A percentile compares a stretch with the other conserved stretches of the same genome.
Evolutionary conservation across 2,113 vertebrate genomes (phyloP).

Genomic region (Axis porcinus): DNA sequence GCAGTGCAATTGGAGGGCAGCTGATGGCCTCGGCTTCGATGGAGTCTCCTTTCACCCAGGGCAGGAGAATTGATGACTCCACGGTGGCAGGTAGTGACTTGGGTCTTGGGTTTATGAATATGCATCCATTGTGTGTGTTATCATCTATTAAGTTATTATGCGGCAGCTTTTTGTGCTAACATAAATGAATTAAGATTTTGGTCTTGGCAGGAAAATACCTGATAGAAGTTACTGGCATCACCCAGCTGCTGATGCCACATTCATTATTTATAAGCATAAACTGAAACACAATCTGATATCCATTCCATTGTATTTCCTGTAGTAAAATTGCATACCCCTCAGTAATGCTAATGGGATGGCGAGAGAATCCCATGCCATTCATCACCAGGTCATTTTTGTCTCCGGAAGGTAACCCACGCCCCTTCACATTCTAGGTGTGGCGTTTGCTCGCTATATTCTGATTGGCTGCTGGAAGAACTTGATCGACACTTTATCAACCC

Average conservation of each 20-base stretch:
- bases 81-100: slow-evolving; percentile 87
- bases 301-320: not conserved
- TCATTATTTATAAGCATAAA: not conserved
- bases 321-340: not conserved
- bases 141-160: not conserved
- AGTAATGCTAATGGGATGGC: not conserved
- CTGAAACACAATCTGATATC: not conserved
- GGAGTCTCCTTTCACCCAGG: slow-evolving; percentile 86
- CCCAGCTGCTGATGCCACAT: not conserved
- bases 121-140: accelerated
- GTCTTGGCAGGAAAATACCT: not conserved
- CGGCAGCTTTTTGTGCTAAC: not conserved
- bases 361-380: not conserved
- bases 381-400: not conserved
- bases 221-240: not conserved
- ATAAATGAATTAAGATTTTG: not conserved
- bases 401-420: not conserved
- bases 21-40: slow-evolving; percentile 87
- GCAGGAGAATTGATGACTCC: slow-evolving; percentile 82
- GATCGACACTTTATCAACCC: slow-evolving; percentile 94
- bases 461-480: slow-evolving; percentile 97
- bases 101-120: not conserved
- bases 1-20: slow-evolving; percentile 94
- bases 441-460: slow-evolving; percentile 94
- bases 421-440: slow-evolving; percentile 82